phyloP scores from a whole-genome alignment of 2,888 invertebrate species.

The Trissolcus brochymenae region DNA sequence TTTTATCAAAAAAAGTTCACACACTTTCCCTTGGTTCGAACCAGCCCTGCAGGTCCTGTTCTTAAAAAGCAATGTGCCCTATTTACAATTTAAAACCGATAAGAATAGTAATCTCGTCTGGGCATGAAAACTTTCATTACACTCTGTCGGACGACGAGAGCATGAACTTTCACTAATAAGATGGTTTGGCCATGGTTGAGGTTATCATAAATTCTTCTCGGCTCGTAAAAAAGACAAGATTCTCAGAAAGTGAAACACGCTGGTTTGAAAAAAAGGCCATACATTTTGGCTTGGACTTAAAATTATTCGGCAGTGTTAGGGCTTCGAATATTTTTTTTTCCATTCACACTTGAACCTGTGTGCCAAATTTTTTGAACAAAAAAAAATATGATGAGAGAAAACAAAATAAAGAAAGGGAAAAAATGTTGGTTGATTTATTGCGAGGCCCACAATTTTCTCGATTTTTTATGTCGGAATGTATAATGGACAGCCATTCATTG shows the following conservation, averaged over 20 bases:
- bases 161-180: constrained; percentile 59
- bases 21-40: constrained; percentile 46
- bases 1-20: constrained; percentile 46
- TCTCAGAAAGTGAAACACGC: constrained; percentile 55
- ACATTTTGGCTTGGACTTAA: background rate
- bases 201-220: constrained; percentile 53
- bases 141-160: constrained; percentile 50
- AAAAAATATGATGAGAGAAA: background rate
- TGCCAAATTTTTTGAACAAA: background rate
- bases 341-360: background rate
- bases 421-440: background rate
- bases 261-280: constrained; percentile 29
- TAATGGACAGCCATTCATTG: too few relatives aligned
- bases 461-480: constrained; percentile 2
- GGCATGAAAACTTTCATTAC: constrained; percentile 57
- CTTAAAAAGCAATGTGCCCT: constrained; percentile 50
- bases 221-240: constrained; percentile 54
- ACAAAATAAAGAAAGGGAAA: background rate
- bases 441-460: background rate
- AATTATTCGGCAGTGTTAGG: background rate
- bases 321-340: background rate
- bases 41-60: constrained; percentile 51
- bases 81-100: constrained; percentile 56
- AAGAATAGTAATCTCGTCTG: constrained; percentile 55
- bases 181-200: constrained; percentile 54